These are phyloP conservation scores for Manacus vitellinus DNA, from an alignment of 2,113 vertebrate species.

Conservation along the genomic window DNA sequence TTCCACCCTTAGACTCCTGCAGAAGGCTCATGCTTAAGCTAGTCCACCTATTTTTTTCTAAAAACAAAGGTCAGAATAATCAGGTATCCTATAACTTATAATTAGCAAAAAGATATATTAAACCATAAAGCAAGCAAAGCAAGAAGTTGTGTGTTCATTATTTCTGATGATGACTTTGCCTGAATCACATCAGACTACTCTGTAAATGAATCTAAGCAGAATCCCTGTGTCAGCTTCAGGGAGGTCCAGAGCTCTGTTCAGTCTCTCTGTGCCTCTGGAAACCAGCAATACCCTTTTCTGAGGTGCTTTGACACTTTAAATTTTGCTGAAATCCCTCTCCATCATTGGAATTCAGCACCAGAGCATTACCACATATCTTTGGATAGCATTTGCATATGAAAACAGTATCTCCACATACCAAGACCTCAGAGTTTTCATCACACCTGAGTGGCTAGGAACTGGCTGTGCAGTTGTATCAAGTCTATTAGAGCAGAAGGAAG, in stretches of 20 bases:
- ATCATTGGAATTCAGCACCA: neutral
- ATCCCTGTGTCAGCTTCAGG: neutral
- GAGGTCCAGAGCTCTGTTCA: neutral
- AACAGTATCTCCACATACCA: neutral
- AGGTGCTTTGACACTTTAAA: neutral
- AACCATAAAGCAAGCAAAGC: neutral
- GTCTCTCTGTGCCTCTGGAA: neutral
- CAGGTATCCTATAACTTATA: neutral
- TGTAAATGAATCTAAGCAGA: neutral
- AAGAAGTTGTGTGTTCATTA: neutral
- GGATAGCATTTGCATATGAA: neutral
- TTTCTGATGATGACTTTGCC: neutral
- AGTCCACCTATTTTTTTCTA: neutral
- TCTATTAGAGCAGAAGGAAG: neutral
- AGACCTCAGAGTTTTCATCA: neutral
- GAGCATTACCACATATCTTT: rapidly evolving
- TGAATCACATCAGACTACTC: neutral
- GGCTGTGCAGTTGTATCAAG: neutral
- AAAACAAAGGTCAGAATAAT: neutral
- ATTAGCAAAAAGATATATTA: neutral
- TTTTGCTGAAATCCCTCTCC: neutral
- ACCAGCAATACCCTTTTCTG: neutral
- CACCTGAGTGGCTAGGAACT: neutral
- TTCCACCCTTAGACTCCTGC: neutral
- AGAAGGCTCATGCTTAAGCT: neutral